Base-by-base conservation (phyloP, 2,888 invertebrate species). In the Drosophila pullipes region DNA sequence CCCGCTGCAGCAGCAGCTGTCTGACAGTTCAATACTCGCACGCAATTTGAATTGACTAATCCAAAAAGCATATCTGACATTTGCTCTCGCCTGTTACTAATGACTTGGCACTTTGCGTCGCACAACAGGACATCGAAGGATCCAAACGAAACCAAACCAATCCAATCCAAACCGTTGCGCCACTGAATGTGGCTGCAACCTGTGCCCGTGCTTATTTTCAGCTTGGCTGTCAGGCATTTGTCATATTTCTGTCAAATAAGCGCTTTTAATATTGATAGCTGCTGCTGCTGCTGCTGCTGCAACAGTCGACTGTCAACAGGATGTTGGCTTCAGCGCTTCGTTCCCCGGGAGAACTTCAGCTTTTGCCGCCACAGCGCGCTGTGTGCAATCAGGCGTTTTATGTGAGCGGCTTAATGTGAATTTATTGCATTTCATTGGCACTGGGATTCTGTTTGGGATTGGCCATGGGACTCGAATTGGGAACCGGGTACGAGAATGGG, bases 201-300 rank as follows among this genome's bases (percentile, higher is more conserved):
- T 83, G 84, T 69, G 64, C 16, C 22, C 30, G 61, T 61, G 66
- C 82, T 82, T 82, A 82, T 79, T 82, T 82, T 65, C 81, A 82
- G 82, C 85, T 88, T 78, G 76, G 78, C 85, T 90, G 90, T 89
- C 90, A 90, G 81, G 82, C 90, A 89, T 89, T 89, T 89, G 89
- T 89, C 89, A 89, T 90, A 89, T 89, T 87, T 82, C 89, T 89
- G 90, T 89, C 89, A 89, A 89, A 89, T 89, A 87, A 85, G 87
- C 87, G 89, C 85, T 87, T 88, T 89, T 80, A 90, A 88, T 88
- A 89, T 90, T 88, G 86, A 88, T 86, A 82, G 82, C 81, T 83
- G 83, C 79, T 50, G 71, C 72, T 68, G 69, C 55, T 25, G 25
- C 25, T 41, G 47, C n/a, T 41, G 47, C 63, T 64, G 39, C 50